Evolutionary conservation across 2,113 vertebrate genomes (phyloP).

Genomic region (Grammomys surdaster): DNA sequence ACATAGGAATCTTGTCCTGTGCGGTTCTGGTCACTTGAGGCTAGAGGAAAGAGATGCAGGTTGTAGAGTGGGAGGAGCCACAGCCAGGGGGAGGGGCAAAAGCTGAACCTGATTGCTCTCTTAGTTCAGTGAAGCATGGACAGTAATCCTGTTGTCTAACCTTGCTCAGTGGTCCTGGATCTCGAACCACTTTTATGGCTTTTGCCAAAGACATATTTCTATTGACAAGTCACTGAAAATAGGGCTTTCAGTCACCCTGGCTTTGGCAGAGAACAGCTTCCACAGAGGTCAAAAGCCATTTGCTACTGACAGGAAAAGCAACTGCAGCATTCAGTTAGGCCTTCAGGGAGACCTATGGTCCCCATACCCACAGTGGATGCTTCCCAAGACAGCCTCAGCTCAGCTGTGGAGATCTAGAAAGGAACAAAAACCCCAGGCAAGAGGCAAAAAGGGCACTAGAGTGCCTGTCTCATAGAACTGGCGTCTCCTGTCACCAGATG

Average conservation of each 20-base stretch:
- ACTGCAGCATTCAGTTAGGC: not conserved
- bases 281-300: not conserved
- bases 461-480: not conserved
- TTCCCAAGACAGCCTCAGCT: not conserved
- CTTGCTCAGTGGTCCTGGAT: not conserved
- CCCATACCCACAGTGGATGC: not conserved
- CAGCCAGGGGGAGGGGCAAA: not conserved
- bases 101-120: not conserved
- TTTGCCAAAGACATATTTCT: slow-evolving; percentile 20
- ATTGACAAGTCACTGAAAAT: not conserved
- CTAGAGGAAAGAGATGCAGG: slow-evolving; percentile 83
- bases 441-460: not conserved
- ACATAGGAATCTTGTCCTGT: slow-evolving; percentile 88
- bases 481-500: not conserved
- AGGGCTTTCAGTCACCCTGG: not conserved
- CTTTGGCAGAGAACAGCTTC: not conserved
- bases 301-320: slow-evolving; percentile 24
- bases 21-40: slow-evolving; percentile 88
- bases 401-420: too few relatives aligned
- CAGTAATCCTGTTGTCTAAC: not conserved
- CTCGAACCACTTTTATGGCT: not conserved
- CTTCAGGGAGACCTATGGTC: not conserved
- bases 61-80: not conserved
- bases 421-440: not conserved
- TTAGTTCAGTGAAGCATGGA: not conserved